Percentiles rank a stretch among this genome's conserved stretches.
Conservation (phyloP, 2,113 vertebrate species). For the Carassius carassius region DNA sequence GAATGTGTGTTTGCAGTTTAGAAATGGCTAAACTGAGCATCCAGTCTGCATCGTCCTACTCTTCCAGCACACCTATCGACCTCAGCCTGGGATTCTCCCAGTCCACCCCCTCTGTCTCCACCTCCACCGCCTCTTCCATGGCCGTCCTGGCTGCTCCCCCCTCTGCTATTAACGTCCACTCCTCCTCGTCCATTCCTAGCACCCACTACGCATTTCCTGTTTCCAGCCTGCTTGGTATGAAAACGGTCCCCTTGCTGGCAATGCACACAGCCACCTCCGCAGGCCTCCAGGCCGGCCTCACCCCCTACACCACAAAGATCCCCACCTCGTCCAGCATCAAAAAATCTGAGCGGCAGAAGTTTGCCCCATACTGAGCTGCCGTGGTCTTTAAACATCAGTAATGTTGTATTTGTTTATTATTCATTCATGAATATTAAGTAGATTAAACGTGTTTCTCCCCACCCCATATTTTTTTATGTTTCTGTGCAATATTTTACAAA, state of each 20-base stretch:
- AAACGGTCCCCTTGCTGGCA: slow-evolving; percentile 86
- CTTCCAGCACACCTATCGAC: slow-evolving; percentile 86
- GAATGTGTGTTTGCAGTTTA: slow-evolving; percentile 85
- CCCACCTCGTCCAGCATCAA: slow-evolving; percentile 78
- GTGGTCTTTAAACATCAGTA: slow-evolving; percentile 21
- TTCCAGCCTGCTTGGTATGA: slow-evolving; percentile 95
- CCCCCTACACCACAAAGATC: slow-evolving; percentile 87
- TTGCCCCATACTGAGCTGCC: slow-evolving; percentile 86
- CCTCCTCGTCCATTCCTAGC: slow-evolving; percentile 83
- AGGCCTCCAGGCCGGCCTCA: slow-evolving; percentile 82
- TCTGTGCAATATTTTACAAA: slow-evolving; percentile 45
- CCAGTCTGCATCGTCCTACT: slow-evolving; percentile 85
- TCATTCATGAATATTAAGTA: slow-evolving; percentile 53
- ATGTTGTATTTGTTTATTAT: slow-evolving; percentile 61
- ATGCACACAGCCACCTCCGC: slow-evolving; percentile 82
- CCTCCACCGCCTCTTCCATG: slow-evolving; percentile 83
- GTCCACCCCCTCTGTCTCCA: slow-evolving; percentile 78
- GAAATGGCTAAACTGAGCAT: slow-evolving; percentile 98
- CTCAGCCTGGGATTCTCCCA: slow-evolving; percentile 92
- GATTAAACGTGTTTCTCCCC: slow-evolving; percentile 22
- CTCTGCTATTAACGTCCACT: slow-evolving; percentile 83
- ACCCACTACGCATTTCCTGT: slow-evolving; percentile 89
- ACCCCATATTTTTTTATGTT: slow-evolving; percentile 45
- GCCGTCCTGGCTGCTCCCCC: slow-evolving; percentile 78
- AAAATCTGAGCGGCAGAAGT: slow-evolving; percentile 92